These are phyloP conservation scores for Eurosta solidaginis DNA, from an alignment of 1,140 invertebrate genomes.

Conservation along the genomic window DNA sequence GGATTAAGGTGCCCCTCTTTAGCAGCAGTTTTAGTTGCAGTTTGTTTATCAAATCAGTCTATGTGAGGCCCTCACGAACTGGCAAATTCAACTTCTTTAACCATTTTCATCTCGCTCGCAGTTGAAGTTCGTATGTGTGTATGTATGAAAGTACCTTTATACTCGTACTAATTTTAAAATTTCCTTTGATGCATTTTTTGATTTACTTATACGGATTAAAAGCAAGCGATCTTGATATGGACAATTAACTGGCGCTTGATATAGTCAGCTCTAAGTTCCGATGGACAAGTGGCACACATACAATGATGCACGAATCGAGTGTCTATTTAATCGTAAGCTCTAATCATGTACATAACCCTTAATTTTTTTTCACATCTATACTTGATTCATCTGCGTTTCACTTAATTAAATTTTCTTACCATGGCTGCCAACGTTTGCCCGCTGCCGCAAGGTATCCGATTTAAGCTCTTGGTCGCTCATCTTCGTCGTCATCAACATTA, in stretches of 20 bases:
- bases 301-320: background rate
- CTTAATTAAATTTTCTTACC: too few species aligned
- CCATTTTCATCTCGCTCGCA: too few species aligned
- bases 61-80: too few species aligned
- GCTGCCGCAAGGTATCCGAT: background rate
- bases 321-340: background rate
- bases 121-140: too few species aligned
- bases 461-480: background rate
- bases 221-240: slow-evolving; percentile 9
- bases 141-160: background rate
- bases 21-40: too few species aligned
- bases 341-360: too few species aligned
- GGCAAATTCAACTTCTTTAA: too few species aligned
- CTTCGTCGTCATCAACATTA: background rate
- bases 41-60: too few species aligned
- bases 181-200: background rate
- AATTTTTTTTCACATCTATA: too few species aligned
- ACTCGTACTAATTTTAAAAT: background rate
- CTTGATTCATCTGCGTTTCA: too few species aligned
- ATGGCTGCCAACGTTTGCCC: too few species aligned
- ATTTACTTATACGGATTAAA: slow-evolving; percentile 4
- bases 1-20: too few species aligned
- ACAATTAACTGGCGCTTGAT: background rate
- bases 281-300: background rate
- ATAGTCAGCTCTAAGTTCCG: background rate